phyloP scores from a whole-genome alignment of 2,113 vertebrate genomes.

The Ceyx melanurus region DNA sequence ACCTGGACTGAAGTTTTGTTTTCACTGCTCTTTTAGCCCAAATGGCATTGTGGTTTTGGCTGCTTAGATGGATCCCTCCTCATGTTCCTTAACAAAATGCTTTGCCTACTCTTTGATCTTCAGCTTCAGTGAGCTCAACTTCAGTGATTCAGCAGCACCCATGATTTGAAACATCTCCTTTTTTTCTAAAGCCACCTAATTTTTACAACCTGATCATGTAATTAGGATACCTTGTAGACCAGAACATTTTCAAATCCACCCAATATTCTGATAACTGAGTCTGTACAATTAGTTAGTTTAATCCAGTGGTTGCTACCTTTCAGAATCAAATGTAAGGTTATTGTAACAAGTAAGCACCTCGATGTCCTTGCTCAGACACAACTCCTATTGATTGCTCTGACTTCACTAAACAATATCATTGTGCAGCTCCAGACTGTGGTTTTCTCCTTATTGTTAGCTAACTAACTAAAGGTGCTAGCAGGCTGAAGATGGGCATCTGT shows the following conservation, averaged over 20 bases:
- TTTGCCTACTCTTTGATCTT: not conserved
- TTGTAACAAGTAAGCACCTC: not conserved
- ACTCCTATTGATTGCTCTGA: slow-evolving; percentile 8
- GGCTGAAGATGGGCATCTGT: not conserved
- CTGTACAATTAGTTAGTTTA: not conserved
- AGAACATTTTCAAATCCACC: not conserved
- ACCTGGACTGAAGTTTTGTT: not conserved
- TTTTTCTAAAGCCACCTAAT: not conserved
- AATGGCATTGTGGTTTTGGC: not conserved
- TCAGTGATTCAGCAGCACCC: not conserved
- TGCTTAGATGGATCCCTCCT: not conserved
- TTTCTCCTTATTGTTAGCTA: not conserved
- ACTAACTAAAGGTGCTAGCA: not conserved
- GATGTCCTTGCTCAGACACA: not conserved
- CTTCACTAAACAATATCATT: not conserved
- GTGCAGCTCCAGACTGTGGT: not conserved
- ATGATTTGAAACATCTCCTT: not conserved
- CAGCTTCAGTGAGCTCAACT: not conserved
- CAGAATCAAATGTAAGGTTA: not conserved
- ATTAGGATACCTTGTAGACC: not conserved
- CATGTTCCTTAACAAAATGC: not conserved
- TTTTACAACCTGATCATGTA: not conserved
- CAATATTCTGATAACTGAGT: not conserved
- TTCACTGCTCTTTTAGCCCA: not conserved
- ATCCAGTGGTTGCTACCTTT: not conserved